A percentile compares a stretch with the other conserved stretches of the same genome.
phyloP scores from a whole-genome alignment of 1,140 invertebrate species.

The Augochlora pura region DNA sequence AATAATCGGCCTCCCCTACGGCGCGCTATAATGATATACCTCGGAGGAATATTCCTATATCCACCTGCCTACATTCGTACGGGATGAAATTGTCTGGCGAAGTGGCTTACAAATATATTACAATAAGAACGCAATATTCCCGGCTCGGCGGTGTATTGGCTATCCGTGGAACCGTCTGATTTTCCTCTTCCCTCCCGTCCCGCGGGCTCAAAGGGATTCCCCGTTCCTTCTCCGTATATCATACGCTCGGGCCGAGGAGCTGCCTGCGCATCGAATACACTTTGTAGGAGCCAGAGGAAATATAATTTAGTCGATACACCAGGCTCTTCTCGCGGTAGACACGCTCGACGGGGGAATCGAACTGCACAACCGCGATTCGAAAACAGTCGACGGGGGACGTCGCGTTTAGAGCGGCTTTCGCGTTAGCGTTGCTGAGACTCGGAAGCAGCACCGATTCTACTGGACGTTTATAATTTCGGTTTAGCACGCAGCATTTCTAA shows the following conservation, averaged over 20 bases:
- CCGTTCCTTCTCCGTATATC: conserved; percentile 22
- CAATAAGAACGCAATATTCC: conserved; percentile 64
- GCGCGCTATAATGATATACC: conserved; percentile 52
- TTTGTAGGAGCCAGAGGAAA: conserved; percentile 10
- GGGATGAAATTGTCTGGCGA: conserved; percentile 65
- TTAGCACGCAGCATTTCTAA: too few species aligned
- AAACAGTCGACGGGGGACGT: not conserved
- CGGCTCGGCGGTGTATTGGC: conserved; percentile 44
- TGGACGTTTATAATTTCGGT: too few species aligned
- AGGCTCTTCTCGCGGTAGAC: not conserved
- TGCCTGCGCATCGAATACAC: not conserved
- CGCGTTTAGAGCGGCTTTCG: too few species aligned
- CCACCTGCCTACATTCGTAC: conserved; percentile 52
- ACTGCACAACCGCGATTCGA: not conserved
- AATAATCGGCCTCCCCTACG: conserved; percentile 41
- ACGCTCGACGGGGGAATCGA: not conserved
- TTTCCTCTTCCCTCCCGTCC: conserved; percentile 10
- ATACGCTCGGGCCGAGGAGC: not conserved
- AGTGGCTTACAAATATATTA: conserved; percentile 69
- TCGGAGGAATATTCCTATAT: conserved; percentile 54
- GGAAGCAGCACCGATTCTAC: too few species aligned
- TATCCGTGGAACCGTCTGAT: conserved; percentile 50
- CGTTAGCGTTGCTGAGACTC: too few species aligned
- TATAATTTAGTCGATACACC: conserved; percentile 35
- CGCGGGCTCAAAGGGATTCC: conserved; percentile 58